Percentiles rank a stretch among this genome's conserved stretches.
Evolutionary conservation across 2,797 vertebrate species (phyloP).

Genomic region (Myiotriccus ornatus): DNA sequence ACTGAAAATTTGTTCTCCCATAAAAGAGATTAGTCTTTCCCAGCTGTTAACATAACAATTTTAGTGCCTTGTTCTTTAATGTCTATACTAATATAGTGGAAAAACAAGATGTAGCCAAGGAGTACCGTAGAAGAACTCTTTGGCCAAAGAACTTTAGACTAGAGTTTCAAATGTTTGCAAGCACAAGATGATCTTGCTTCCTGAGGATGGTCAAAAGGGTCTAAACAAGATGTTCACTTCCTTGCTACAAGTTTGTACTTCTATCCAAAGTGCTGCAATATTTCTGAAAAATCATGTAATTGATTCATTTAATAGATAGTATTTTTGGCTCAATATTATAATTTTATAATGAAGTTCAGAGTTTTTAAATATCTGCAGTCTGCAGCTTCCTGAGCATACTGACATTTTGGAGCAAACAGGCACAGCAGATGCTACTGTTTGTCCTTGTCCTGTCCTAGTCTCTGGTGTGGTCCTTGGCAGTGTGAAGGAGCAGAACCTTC

Average conservation of each 20-base stretch:
- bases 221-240: not conserved
- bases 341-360: not conserved
- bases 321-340: not conserved
- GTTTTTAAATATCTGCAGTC: not conserved
- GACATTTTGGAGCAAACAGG: not conserved
- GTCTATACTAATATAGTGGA: not conserved
- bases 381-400: not conserved
- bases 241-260: not conserved
- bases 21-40: not conserved
- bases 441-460: accelerated
- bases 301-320: not conserved
- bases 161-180: not conserved
- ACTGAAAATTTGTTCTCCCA: not conserved
- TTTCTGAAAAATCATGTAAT: not conserved
- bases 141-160: not conserved
- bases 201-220: not conserved
- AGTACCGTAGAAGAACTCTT: not conserved
- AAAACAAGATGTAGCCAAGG: not conserved
- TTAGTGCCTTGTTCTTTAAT: not conserved
- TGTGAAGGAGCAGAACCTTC: not conserved
- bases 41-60: not conserved
- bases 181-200: not conserved
- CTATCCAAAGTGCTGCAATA: not conserved
- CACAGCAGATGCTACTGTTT: not conserved
- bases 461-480: not conserved